A percentile compares a stretch with the other conserved stretches of the same genome.
phyloP scores from a whole-genome alignment of 2,888 invertebrate genomes.

The Cheilosia grossa region DNA sequence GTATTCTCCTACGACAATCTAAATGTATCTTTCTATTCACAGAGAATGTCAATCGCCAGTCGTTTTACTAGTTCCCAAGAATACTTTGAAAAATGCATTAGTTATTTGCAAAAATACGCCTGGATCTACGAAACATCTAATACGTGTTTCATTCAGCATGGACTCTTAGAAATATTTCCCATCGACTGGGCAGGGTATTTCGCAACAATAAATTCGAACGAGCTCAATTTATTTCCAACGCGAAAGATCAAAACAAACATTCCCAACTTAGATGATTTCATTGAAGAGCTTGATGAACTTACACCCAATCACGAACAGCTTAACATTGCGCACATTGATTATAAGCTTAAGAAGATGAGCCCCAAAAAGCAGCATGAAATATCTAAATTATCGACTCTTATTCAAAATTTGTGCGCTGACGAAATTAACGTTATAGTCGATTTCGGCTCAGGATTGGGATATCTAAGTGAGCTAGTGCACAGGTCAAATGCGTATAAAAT shows the following conservation, averaged over 20 bases:
- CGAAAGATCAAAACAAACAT: constrained; percentile 78
- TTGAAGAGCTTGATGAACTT: constrained; percentile 77
- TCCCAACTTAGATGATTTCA: constrained; percentile 81
- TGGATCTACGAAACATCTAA: constrained; percentile 88
- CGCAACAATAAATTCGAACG: constrained; percentile 80
- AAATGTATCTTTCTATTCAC: constrained; percentile 11
- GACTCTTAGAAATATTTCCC: constrained; percentile 85
- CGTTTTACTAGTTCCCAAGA: constrained; percentile 77
- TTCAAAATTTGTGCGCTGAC: constrained; percentile 78
- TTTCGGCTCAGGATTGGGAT: constrained; percentile 90
- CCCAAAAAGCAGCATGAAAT: constrained; percentile 90
- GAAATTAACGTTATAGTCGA: constrained; percentile 86
- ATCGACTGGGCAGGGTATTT: constrained; percentile 84
- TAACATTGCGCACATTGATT: constrained; percentile 68
- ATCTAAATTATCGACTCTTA: constrained; percentile 85
- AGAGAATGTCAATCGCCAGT: constrained; percentile 81
- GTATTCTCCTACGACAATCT: background rate
- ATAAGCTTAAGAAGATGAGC: constrained; percentile 82
- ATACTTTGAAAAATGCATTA: constrained; percentile 85
- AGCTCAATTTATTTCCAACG: constrained; percentile 84
- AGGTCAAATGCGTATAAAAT: constrained; percentile 85
- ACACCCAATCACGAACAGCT: constrained; percentile 65
- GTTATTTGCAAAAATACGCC: constrained; percentile 85
- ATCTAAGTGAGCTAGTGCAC: constrained; percentile 88
- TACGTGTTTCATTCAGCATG: constrained; percentile 86